Base-by-base conservation (phyloP, 2,113 vertebrate species). In the Todiramphus chloris region DNA sequence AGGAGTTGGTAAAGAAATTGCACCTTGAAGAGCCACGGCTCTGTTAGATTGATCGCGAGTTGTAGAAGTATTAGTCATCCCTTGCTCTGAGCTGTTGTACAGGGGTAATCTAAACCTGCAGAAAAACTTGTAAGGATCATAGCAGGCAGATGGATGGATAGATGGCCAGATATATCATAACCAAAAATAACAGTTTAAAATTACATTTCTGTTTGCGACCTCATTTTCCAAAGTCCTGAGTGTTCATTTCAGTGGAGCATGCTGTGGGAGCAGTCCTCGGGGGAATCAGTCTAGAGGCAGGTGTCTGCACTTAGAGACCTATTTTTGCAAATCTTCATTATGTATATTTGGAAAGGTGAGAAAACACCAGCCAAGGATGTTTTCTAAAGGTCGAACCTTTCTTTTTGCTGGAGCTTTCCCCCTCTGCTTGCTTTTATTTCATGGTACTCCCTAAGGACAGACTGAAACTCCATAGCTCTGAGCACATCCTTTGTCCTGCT, bases 401-500 rank as follows among this genome's bases (percentile, higher is more conserved):
- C 89, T 79, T 95, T 96, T 85, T 80, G 53, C 74, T 55, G 55
- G 74, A 96, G 58, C 37, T 83, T 91, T 95, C n/a, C 55, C 28
- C 62, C 62, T 94, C 58, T 55, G 19, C 81, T 92, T 87, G 66
- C 80, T 94, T 96, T 96, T 94, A 89, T 94, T 95, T 69, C 70
- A 33, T 39, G 37, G 59, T 79, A 13, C 63, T 96, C 96, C 95
- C 91, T 24, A 66, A 87, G 81, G 96, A 64, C 3, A 15, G 55
- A 33, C 9, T 80, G 94, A 92, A 93, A 74, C 83, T 92, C 91
- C 74, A 50, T 6, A 76, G 66, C 66, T 79, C 53, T 35, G 44
- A 94, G 74, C 74, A 69, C 41, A 91, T 91, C 87, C 44, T 96
- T 97, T 96, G 94, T 96, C 81, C 86, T 80, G 63, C 41, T 56